Evolutionary conservation across 1,140 invertebrate species (phyloP), one percentile per base, ranked within the genome.

Genomic region (Calliopsis andreniformis): DNA sequence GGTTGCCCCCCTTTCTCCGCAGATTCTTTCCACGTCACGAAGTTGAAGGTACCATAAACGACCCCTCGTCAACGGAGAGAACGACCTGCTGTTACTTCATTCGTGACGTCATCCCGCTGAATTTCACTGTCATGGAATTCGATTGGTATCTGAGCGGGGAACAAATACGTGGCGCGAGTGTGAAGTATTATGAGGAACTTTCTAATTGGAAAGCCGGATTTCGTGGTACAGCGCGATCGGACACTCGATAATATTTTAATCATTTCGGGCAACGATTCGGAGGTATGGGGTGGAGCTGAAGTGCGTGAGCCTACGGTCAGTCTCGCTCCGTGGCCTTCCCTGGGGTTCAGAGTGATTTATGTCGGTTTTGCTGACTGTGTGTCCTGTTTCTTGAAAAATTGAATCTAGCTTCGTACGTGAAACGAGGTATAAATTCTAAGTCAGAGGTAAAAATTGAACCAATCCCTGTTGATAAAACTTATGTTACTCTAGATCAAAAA

Each of bases 71-170:
- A 25, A 35, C 59, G 62, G 23, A 45, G 55, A 76, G 45, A 45
- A 39, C 28, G 18, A 45, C 45, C 70, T 72, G 25, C 70, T 62
- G 77, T 84, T 84, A 85, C 84, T 81, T 75, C 73, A 73, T 53
- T 58, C 55, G 62, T 81, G 82, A 84, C 71, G 76, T 84, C 78
- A 73, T 28, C 32, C 30, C 30, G 20, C 51, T 35, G 67, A 58
- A 75, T 75, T 75, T 67, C 71, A 67, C 71, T 28, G 16, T 42
- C 39, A 39, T 43, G 71, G 71, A 58, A 75, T 67, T 56, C 42
- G 62, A 75, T 75, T 35, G 71, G 51, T 56, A 56, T 73, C 49
- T 62, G 47, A 18, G 3, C 8, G n/a, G n/a, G 35, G 3, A 32
- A 43, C 25, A 39, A 39, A 39, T 39, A 39, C 35, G 10, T 10